Conservation (phyloP, 1,140 invertebrate species). For the Capitella teleta region DNA sequence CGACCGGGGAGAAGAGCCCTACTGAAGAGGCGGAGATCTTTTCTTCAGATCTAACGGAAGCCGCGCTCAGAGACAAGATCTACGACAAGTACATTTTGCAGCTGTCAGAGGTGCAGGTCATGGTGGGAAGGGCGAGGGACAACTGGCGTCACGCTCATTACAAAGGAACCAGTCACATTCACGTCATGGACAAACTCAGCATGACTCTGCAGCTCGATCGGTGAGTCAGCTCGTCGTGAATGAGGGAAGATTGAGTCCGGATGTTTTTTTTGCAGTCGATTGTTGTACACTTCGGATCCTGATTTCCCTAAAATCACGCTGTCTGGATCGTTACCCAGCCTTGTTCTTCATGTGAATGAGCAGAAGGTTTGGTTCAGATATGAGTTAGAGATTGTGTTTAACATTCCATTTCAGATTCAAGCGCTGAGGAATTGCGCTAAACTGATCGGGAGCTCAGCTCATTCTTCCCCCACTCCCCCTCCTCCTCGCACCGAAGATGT, state of each 20-base stretch:
- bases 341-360: constrained; percentile 74
- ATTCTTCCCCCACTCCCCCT: too few relatives aligned
- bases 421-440: constrained; percentile 19
- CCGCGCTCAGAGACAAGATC: constrained; percentile 57
- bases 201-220: constrained; percentile 63
- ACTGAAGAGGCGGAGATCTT: background rate
- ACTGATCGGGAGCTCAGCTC: too few relatives aligned
- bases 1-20: constrained; percentile 1
- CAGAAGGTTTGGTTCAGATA: too few relatives aligned
- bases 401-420: constrained; percentile 17
- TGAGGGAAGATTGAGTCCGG: background rate
- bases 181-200: constrained; percentile 80
- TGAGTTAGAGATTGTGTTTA: too few relatives aligned
- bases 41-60: constrained; percentile 44
- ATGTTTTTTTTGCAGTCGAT: constrained; percentile 45
- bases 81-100: constrained; percentile 74
- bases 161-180: constrained; percentile 63
- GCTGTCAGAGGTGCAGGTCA: constrained; percentile 72
- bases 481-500: too few relatives aligned
- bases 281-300: constrained; percentile 71
- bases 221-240: constrained; percentile 14
- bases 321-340: constrained; percentile 68
- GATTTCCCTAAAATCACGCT: constrained; percentile 71
- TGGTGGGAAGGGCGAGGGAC: constrained; percentile 74
- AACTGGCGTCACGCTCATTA: constrained; percentile 79